Evolutionary conservation across 2,888 invertebrate genomes (phyloP).

Genomic region (Eudasyphora cyanicolor): DNA sequence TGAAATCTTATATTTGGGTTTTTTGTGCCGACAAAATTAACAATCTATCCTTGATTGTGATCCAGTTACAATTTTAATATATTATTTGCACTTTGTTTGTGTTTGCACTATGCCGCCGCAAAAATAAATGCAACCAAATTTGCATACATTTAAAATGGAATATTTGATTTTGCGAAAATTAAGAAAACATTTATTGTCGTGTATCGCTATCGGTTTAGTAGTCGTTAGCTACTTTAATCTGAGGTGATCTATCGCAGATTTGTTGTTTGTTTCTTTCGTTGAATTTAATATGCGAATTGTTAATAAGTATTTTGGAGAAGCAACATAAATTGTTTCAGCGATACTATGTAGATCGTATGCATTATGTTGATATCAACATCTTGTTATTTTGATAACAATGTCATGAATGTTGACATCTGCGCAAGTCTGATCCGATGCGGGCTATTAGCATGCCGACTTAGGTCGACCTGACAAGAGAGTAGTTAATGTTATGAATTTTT

Average conservation of each 20-base stretch:
- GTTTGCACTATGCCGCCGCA: background rate
- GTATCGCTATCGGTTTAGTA: background rate
- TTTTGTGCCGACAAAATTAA: background rate
- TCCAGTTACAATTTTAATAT: constrained; percentile 27
- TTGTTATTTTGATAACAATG: too few relatives aligned
- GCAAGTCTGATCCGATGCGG: too few relatives aligned
- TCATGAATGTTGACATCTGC: too few relatives aligned
- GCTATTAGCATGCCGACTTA: too few relatives aligned
- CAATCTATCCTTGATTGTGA: constrained; percentile 46
- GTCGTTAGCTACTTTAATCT: background rate
- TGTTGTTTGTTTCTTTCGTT: background rate
- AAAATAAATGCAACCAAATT: constrained; percentile 19
- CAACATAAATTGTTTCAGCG: background rate
- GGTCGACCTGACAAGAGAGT: too few relatives aligned
- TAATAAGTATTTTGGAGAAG: too few relatives aligned
- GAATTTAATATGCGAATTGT: background rate
- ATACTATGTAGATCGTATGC: too few relatives aligned
- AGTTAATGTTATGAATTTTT: too few relatives aligned
- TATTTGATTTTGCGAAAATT: background rate
- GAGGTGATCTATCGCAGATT: background rate
- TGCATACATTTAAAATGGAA: constrained; percentile 12
- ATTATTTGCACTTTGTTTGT: constrained; percentile 15
- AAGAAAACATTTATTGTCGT: background rate
- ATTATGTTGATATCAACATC: too few relatives aligned
- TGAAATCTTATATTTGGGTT: background rate